Percentiles rank a stretch among this genome's conserved stretches.
Evolutionary conservation across 2,113 vertebrate species (phyloP).

Genomic region (Gobiocypris rarus): DNA sequence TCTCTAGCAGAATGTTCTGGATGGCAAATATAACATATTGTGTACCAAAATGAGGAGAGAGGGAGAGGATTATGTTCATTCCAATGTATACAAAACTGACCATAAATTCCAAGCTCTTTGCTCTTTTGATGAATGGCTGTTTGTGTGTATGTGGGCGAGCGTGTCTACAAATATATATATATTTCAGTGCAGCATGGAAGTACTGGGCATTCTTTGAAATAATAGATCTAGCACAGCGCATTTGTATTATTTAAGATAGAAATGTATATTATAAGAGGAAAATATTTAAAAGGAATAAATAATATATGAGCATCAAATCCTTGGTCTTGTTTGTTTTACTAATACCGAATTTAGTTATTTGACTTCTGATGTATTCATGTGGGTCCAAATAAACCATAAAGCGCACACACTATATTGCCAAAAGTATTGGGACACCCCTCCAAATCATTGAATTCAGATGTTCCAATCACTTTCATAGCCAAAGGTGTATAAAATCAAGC

Average conservation of each 20-base stretch:
- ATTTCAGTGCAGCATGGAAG: constrained; percentile 75
- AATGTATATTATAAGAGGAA: constrained; percentile 82
- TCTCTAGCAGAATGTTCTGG: constrained; percentile 64
- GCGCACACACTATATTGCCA: not conserved
- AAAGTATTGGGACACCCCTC: no score
- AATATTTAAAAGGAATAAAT: constrained; percentile 86
- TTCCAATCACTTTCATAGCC: no score
- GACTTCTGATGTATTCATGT: not conserved
- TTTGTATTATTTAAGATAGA: constrained; percentile 84
- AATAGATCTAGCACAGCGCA: constrained; percentile 80
- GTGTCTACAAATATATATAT: constrained; percentile 65
- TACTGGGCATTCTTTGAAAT: constrained; percentile 77
- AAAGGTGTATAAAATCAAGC: no score
- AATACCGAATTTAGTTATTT: not conserved
- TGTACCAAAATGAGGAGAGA: constrained; percentile 67
- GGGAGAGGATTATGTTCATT: constrained; percentile 61
- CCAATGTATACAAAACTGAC: constrained; percentile 68
- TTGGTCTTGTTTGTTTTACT: constrained; percentile 43
- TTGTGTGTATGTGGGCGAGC: constrained; percentile 54
- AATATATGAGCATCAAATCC: constrained; percentile 80
- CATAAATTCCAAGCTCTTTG: constrained; percentile 61
- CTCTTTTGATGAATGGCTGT: constrained; percentile 57
- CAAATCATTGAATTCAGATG: no score
- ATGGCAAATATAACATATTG: constrained; percentile 56
- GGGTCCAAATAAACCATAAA: not conserved